Base-by-base conservation (phyloP, 2,797 vertebrate genomes). In the Acanthopagrus latus region DNA sequence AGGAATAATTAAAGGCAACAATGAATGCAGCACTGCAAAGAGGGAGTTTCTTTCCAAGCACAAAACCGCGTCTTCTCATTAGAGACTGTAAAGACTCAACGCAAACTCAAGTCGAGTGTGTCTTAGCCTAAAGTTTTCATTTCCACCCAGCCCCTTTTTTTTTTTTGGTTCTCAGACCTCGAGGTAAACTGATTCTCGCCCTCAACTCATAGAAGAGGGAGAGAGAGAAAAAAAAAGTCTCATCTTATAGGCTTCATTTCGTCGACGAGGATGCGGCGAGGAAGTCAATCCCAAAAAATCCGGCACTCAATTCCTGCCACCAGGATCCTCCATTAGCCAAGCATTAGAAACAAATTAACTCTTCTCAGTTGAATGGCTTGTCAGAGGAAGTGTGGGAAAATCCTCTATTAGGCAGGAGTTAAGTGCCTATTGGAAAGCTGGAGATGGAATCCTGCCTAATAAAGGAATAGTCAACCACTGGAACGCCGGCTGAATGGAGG, bases 261-360 rank as follows among this genome's bases (percentile, higher is more conserved):
- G 3, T 52, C 84, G 59, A 81, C 27, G 63, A 67, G 81, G 84
- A 89, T 86, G 78, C 86, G 85, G 86, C 44, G 66, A 85, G 71
- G 81, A 83, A 92, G 88, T 91, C 90, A 89, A 89, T 80, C 86
- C 80, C 76, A 66, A 64, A 92, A 90, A 92, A 91, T 85, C 81
- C 85, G 44, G 76, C 72, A 76, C 87, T 93, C 91, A 84, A 92
- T 94, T 92, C 88, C 86, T 88, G 88, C 89, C 88, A 91, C 88
- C 89, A 87, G 90, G 88, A 92, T 91, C 91, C 92, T 93, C 93
- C 87, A 95, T 95, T 95, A 94, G 89, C 88, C 93, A 95, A 94
- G 94, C 93, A 93, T 93, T 91, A 93, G 93, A 94, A 94, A 93
- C 94, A 94, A 95, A 95, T 95, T 93, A 94, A 93, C 93, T 95